These are phyloP conservation scores for Eidolon helvum DNA, from an alignment of 2,113 vertebrate species.

Conservation along the genomic window DNA sequence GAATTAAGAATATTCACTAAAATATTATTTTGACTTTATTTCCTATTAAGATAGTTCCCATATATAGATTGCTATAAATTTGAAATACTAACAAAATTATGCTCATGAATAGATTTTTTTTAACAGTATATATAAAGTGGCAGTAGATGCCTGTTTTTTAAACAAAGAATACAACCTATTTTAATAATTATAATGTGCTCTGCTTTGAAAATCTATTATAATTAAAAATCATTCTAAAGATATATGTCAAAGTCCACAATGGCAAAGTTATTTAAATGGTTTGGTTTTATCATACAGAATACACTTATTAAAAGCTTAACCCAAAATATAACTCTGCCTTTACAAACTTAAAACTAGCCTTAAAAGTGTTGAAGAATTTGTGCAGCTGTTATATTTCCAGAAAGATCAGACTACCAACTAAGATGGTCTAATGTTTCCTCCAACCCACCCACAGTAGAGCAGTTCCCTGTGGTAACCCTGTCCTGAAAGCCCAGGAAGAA, in stretches of 20 bases:
- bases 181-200: neutral
- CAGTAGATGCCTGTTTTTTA: slow-evolving; percentile 16
- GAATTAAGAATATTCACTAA: slow-evolving; percentile 28
- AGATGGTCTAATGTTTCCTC: neutral
- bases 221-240: slow-evolving; percentile 41
- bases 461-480: slow-evolving; percentile 31
- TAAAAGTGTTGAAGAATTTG: neutral
- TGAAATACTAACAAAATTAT: slow-evolving; percentile 15
- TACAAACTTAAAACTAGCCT: neutral
- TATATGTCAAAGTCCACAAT: neutral
- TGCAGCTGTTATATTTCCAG: neutral
- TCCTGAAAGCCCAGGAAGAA: slow-evolving; percentile 64
- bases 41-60: slow-evolving; percentile 6
- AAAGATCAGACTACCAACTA: neutral
- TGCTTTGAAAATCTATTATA: slow-evolving; percentile 38
- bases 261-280: slow-evolving; percentile 21
- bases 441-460: slow-evolving; percentile 50
- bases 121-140: slow-evolving; percentile 14
- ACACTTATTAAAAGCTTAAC: neutral
- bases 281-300: slow-evolving; percentile 12
- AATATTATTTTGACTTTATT: slow-evolving; percentile 21
- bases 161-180: slow-evolving; percentile 22
- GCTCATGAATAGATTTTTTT: slow-evolving; percentile 5
- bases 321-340: neutral
- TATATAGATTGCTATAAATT: neutral